Conservation (phyloP, 2,797 vertebrate genomes). For the Acridotheres tristis region DNA sequence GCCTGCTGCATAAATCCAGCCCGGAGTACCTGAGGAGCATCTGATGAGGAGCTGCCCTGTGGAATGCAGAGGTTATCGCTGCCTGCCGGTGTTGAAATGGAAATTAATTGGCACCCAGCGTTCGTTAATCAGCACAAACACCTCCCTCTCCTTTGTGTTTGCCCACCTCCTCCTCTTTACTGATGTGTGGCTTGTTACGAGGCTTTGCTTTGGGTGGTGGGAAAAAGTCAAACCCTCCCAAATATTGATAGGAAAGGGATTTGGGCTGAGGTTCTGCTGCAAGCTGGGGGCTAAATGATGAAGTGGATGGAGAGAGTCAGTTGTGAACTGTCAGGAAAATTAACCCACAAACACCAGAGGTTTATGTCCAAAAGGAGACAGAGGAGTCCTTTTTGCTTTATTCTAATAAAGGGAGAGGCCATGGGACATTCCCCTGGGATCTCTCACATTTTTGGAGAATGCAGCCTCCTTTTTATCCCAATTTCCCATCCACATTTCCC, state of each 20-base stretch:
- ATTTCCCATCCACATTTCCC: no score
- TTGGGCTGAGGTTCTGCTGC: not conserved
- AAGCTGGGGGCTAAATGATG: not conserved
- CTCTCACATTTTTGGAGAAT: no score
- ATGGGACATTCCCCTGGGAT: no score
- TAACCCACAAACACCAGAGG: no score
- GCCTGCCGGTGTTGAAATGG: not conserved
- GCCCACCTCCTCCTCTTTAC: not conserved
- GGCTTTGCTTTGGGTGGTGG: not conserved
- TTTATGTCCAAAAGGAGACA: no score
- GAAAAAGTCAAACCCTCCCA: not conserved
- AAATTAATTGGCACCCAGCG: not conserved
- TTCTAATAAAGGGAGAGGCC: no score
- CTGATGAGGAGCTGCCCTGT: not conserved
- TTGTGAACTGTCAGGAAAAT: not conserved
- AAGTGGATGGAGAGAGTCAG: not conserved
- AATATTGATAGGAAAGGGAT: not conserved
- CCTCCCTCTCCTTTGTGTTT: not conserved
- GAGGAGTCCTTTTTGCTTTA: no score
- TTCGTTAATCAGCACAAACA: not conserved
- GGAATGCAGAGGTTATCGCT: not conserved
- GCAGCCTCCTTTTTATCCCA: no score
- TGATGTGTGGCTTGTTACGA: not conserved
- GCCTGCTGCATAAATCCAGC: constrained; percentile 15
- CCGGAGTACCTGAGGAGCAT: not conserved